Conservation (phyloP, 2,888 invertebrate species). For the Tipula confusa region DNA sequence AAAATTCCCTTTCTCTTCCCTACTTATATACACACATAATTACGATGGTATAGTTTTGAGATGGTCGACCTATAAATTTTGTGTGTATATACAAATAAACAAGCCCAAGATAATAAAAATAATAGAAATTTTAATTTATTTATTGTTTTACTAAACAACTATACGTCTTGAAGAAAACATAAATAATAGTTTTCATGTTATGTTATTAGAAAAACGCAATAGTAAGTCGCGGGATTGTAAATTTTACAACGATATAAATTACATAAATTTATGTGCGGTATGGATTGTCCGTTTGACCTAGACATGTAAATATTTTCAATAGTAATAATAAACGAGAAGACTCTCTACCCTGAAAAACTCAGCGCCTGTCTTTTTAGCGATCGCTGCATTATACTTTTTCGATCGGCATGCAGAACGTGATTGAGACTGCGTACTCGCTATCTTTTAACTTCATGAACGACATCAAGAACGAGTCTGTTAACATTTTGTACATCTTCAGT, state of each 20-base stretch:
- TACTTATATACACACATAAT: neutral
- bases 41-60: neutral
- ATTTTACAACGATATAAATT: neutral
- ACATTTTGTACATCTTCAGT: too few species aligned
- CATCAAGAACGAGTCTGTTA: too few species aligned
- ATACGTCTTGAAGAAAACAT: neutral
- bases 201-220: neutral
- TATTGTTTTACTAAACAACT: conserved; percentile 1
- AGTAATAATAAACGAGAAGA: too few species aligned
- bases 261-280: neutral
- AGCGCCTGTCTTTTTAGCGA: too few species aligned
- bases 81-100: neutral
- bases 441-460: too few species aligned
- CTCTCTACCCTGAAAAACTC: too few species aligned
- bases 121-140: neutral
- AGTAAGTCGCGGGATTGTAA: neutral
- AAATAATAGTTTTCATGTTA: neutral
- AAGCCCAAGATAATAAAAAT: neutral
- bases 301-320: neutral
- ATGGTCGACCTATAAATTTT: neutral
- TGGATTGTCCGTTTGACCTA: neutral
- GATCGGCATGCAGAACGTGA: too few species aligned
- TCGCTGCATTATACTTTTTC: too few species aligned
- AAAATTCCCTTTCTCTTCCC: neutral
- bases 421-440: too few species aligned